These are phyloP conservation scores for Antheraea mylitta DNA, from an alignment of 1,140 invertebrate species.

Conservation along the genomic window DNA sequence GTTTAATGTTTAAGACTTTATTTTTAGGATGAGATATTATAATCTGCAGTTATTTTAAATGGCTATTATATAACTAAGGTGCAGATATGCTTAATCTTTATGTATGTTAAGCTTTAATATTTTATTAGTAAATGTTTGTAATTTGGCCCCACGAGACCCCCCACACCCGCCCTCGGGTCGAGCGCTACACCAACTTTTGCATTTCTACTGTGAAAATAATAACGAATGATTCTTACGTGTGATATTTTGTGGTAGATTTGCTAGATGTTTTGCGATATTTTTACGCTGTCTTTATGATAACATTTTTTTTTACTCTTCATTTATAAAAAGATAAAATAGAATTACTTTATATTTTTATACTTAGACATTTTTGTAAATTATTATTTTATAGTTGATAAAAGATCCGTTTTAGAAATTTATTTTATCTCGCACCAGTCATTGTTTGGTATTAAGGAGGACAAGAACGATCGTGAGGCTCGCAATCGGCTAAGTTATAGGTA, in stretches of 20 bases:
- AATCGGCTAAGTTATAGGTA: constrained; percentile 4
- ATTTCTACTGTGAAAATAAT: constrained; percentile 20
- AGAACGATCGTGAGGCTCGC: constrained; percentile 20
- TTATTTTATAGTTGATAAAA: constrained; percentile 69
- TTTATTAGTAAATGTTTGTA: constrained; percentile 79
- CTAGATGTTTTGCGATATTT: constrained; percentile 65
- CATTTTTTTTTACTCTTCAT: constrained; percentile 56
- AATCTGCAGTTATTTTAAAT: constrained; percentile 77
- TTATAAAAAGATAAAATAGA: constrained; percentile 35
- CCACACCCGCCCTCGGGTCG: constrained; percentile 42
- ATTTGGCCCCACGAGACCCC: constrained; percentile 61
- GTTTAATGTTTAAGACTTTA: constrained; percentile 73
- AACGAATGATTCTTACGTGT: constrained; percentile 62
- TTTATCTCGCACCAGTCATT: constrained; percentile 38
- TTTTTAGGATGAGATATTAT: constrained; percentile 78
- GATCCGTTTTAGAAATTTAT: constrained; percentile 35
- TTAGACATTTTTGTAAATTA: constrained; percentile 58
- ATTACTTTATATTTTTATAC: constrained; percentile 76
- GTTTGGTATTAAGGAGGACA: constrained; percentile 23
- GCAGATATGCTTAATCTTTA: constrained; percentile 79
- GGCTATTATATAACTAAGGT: constrained; percentile 77
- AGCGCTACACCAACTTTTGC: constrained; percentile 17
- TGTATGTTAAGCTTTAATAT: constrained; percentile 79
- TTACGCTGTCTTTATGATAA: constrained; percentile 58
- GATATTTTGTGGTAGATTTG: constrained; percentile 73